phyloP scores from a whole-genome alignment of 2,888 invertebrate species.

The Scaptomyza tumidula region DNA sequence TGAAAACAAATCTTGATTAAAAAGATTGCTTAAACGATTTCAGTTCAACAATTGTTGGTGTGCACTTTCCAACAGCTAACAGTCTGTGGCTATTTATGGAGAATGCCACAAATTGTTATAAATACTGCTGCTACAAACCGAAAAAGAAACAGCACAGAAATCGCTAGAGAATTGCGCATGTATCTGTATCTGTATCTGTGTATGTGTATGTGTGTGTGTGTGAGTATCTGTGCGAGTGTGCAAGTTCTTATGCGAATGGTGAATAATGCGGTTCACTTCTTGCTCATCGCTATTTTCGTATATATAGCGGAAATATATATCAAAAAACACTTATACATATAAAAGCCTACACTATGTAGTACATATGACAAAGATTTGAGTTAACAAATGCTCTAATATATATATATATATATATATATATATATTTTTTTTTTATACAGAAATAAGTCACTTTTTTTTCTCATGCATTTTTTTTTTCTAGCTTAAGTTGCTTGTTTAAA shows the following conservation, averaged over 20 bases:
- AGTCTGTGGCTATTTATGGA: slow-evolving; percentile 80
- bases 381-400: slow-evolving; percentile 16
- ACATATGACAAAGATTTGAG: slow-evolving; percentile 16
- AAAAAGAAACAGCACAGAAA: slow-evolving; percentile 34
- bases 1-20: slow-evolving; percentile 22
- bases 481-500: too few relatives aligned
- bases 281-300: slow-evolving; percentile 77
- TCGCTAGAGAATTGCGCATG: slow-evolving; percentile 39
- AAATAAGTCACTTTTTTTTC: slow-evolving; percentile 4
- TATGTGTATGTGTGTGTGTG: slow-evolving; percentile 2
- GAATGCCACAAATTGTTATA: slow-evolving; percentile 65
- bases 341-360: slow-evolving; percentile 11
- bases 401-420: not conserved
- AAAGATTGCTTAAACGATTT: slow-evolving; percentile 23
- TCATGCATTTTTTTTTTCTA: not conserved
- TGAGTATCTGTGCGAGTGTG: slow-evolving; percentile 9
- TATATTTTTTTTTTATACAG: slow-evolving; percentile 11
- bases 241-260: slow-evolving; percentile 35
- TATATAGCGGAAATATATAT: slow-evolving; percentile 58
- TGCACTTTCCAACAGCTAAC: slow-evolving; percentile 12
- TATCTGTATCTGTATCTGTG: slow-evolving; percentile 13
- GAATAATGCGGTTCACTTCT: slow-evolving; percentile 63
- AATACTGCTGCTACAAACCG: slow-evolving; percentile 37
- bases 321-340: slow-evolving; percentile 15
- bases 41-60: slow-evolving; percentile 33